Evolutionary conservation across 2,888 invertebrate species (phyloP), one percentile per base, ranked within the genome.

Genomic region (Periphyllus acericola): DNA sequence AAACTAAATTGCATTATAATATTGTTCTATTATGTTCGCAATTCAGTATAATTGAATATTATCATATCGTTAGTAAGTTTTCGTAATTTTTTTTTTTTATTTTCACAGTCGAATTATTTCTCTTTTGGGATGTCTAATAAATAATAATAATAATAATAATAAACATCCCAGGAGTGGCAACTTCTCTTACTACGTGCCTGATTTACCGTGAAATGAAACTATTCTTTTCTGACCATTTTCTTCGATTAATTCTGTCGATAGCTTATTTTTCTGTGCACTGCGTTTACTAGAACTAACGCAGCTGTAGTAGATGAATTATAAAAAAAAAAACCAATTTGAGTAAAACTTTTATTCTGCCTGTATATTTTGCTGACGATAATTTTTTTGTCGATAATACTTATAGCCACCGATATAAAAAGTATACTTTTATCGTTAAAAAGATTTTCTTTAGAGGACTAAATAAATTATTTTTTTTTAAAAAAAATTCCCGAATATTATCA

Each of bases 141-240:
- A 84, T 76, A 79, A 76, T 84, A 85, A 79, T 79, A 84, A 84
- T 76, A 79, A 76, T 84, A 85, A 79, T 79, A 85, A 79, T 78
- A 85, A 68, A 71, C 79, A 71, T 52, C 79, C 79, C 85, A 8
- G 0, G 76, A 71, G 71, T 78, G 29, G n/a, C 32, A 34, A 68
- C 46, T 52, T 32, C 29, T 52, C n/a, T 71, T 34, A 36, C 36
- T 60, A 60, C 55, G 71, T 79, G 71, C n/a, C 79, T 36, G 79
- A 85, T 52, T 85, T 55, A 85, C 78, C 52, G 71, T 78, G 71
- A 85, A 71, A 52, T 71, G 52, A 79, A 85, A 55, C 68, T 55
- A 79, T 40, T 68, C 36, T 68, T 36, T 52, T 25, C 84, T 32
- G 21, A n/a, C 25, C 29, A 25, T 29, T 66, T 8, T 32, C 21